phyloP scores from a whole-genome alignment of 23 tunicate genomes.

The Styela plicata region DNA sequence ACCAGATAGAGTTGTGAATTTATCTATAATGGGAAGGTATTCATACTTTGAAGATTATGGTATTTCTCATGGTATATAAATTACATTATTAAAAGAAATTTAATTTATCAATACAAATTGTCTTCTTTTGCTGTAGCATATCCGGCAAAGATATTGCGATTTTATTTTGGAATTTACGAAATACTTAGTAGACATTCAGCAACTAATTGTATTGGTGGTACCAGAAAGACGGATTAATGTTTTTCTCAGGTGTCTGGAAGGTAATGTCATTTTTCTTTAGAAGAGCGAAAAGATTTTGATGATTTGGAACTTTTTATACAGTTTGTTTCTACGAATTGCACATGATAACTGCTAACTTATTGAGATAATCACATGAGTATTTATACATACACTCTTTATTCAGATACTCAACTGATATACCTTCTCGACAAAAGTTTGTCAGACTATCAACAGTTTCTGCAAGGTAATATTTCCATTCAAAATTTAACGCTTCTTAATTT shows the following conservation, averaged over 20 bases:
- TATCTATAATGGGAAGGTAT: conserved; percentile 11
- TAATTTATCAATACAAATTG: background rate
- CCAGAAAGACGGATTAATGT: no score
- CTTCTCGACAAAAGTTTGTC: conserved; percentile 30
- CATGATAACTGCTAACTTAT: no score
- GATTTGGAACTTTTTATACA: no score
- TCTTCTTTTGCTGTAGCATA: background rate
- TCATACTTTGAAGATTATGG: background rate
- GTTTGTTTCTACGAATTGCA: no score
- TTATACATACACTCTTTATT: background rate
- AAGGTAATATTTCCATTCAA: conserved; percentile 28
- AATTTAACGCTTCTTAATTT: background rate
- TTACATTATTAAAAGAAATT: background rate
- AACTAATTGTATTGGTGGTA: no score
- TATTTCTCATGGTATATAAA: background rate
- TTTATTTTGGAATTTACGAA: no score
- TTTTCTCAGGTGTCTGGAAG: no score
- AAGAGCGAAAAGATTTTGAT: no score
- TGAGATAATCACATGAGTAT: no score
- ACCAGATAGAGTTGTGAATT: conserved; percentile 5
- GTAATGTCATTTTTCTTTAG: no score
- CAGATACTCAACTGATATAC: conserved; percentile 28
- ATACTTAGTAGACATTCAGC: no score
- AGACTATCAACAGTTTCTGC: conserved; percentile 78
- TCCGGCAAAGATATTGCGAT: no score